Conservation (phyloP, 2,797 vertebrate species). For the Crenuchus spilurus region DNA sequence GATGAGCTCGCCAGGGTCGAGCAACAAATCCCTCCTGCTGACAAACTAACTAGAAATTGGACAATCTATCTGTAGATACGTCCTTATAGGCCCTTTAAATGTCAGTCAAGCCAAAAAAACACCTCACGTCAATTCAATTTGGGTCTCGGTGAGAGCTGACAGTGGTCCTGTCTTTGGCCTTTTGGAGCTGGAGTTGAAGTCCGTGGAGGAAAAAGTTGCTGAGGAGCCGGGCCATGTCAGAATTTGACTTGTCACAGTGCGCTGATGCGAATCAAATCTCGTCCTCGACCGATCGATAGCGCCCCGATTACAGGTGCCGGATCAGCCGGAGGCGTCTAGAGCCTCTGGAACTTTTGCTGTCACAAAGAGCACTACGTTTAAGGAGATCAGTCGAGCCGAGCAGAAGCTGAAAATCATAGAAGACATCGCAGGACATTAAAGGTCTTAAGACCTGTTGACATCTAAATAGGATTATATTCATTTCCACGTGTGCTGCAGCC, state of each 20-base stretch:
- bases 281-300: not conserved
- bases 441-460: not conserved
- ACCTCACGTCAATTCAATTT: not conserved
- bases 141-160: no score
- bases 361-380: no score
- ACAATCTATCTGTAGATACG: not conserved
- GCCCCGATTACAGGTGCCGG: not conserved
- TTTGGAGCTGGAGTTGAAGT: not conserved
- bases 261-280: constrained; percentile 5
- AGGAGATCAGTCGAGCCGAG: no score
- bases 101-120: not conserved
- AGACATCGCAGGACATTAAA: not conserved
- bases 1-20: not conserved
- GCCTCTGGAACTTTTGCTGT: no score
- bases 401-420: not conserved
- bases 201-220: not conserved
- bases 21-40: constrained; percentile 9
- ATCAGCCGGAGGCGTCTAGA: no score
- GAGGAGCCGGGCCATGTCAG: not conserved
- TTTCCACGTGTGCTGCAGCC: not conserved
- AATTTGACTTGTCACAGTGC: not conserved
- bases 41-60: constrained; percentile 19
- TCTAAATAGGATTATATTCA: constrained; percentile 2
- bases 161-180: no score
- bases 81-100: constrained; percentile 5